Conservation (phyloP, 2,797 vertebrate genomes). For the Cottoperca gobio region DNA sequence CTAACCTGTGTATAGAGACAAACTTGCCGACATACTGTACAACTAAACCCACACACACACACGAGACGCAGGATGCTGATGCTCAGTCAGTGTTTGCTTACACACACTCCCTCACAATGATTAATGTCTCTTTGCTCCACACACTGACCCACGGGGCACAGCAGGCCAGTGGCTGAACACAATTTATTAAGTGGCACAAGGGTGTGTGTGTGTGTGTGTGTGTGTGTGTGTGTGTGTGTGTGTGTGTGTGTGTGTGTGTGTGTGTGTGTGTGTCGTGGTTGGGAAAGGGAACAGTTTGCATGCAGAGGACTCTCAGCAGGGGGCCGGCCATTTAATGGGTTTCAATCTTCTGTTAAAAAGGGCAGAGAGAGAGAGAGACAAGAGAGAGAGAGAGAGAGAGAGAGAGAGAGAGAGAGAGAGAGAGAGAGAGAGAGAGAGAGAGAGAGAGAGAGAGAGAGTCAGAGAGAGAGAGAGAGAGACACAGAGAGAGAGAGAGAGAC, state of each 20-base stretch:
- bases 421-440: not conserved
- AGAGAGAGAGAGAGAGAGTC: no score
- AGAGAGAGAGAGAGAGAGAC: not conserved
- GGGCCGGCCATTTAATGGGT: conserved; percentile 51
- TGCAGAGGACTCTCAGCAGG: conserved; percentile 43
- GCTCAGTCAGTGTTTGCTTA: conserved; percentile 58
- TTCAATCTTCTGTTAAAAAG: conserved; percentile 46
- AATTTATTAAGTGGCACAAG: conserved; percentile 74
- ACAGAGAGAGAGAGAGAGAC: conserved; percentile 1
- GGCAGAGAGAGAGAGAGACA: not conserved
- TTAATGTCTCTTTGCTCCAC: conserved; percentile 76
- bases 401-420: not conserved
- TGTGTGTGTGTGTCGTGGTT: conserved; percentile 4
- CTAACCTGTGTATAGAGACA: not conserved
- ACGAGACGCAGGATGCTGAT: conserved; percentile 32
- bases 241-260: conserved; percentile 17
- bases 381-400: not conserved
- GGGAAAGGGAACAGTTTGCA: conserved; percentile 29
- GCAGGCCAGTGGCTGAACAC: conserved; percentile 74
- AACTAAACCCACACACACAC: conserved; percentile 19
- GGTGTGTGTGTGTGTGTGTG: conserved; percentile 41
- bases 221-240: conserved; percentile 35
- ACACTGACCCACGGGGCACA: conserved; percentile 74
- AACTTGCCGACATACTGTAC: conserved; percentile 1
- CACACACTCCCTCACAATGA: conserved; percentile 70